Conservation (phyloP, 2,797 vertebrate genomes). For the Percopsis omiscomaycus region DNA sequence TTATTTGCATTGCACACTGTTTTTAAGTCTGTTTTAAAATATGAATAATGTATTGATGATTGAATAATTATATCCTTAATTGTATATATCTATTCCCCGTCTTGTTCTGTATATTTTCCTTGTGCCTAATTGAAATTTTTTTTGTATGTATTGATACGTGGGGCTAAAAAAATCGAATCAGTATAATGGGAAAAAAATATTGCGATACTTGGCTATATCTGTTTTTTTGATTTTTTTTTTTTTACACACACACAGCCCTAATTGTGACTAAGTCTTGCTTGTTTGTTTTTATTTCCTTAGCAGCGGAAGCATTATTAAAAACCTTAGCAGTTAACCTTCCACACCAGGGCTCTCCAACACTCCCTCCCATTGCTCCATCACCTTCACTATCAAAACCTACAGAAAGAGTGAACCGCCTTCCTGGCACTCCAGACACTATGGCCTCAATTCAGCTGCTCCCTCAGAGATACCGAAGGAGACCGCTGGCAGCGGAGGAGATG, state of each 20-base stretch:
- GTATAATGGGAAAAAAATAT: not conserved
- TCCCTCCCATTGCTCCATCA: conserved; percentile 27
- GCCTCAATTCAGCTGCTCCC: conserved; percentile 69
- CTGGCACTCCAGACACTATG: conserved; percentile 71
- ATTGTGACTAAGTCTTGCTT: not conserved
- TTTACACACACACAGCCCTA: not conserved
- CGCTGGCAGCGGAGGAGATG: conserved; percentile 71
- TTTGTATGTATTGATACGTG: no score
- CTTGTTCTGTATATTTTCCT: no score
- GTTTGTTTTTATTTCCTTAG: not conserved
- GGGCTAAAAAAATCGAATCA: no score
- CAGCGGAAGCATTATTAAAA: conserved; percentile 72
- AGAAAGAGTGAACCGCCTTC: conserved; percentile 49
- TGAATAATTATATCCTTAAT: not conserved
- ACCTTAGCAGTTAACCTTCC: conserved; percentile 42
- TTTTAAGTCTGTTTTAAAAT: no score
- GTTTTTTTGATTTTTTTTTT: no score
- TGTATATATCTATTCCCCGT: not conserved
- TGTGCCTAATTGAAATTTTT: no score
- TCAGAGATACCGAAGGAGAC: conserved; percentile 76
- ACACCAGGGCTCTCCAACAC: conserved; percentile 40
- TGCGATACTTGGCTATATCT: not conserved
- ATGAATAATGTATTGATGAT: not conserved
- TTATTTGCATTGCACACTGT: not conserved
- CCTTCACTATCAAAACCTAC: conserved; percentile 50